Evolutionary conservation across 2,888 invertebrate species (phyloP).

Genomic region (Neocrepidodera transversa): DNA sequence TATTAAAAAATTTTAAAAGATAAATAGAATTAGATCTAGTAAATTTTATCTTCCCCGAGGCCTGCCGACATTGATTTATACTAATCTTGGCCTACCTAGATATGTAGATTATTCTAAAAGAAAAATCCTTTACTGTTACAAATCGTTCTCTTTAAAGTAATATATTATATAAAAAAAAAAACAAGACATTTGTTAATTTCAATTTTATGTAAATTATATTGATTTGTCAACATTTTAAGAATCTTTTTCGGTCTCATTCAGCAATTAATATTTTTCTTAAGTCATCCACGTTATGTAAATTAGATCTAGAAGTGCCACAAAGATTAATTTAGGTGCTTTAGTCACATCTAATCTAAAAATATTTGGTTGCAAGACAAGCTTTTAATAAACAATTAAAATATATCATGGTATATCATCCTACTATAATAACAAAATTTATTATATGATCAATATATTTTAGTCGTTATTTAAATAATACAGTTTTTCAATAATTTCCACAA

Average conservation of each 20-base stretch:
- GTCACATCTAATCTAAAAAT: background rate
- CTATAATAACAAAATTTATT: too few relatives aligned
- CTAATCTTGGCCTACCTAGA: constrained; percentile 20
- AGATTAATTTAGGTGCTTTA: background rate
- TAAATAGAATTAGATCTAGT: constrained; percentile 8
- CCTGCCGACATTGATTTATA: constrained; percentile 13
- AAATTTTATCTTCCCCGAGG: constrained; percentile 10
- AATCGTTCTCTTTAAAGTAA: constrained; percentile 20
- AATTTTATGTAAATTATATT: constrained; percentile 17
- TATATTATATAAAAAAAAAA: constrained; percentile 17
- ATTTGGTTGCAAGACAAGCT: too few relatives aligned
- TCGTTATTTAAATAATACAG: too few relatives aligned
- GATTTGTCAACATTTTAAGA: constrained; percentile 7
- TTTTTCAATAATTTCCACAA: too few relatives aligned
- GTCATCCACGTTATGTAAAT: background rate
- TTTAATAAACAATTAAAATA: too few relatives aligned
- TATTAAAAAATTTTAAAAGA: background rate
- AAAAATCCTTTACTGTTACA: constrained; percentile 16
- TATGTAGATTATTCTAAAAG: constrained; percentile 15
- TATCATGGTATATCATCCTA: too few relatives aligned
- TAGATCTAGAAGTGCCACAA: background rate
- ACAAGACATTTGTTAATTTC: constrained; percentile 10
- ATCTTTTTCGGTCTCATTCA: background rate
- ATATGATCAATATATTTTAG: too few relatives aligned
- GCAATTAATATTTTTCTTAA: constrained; percentile 1